Base-by-base conservation (phyloP, 2,888 invertebrate species). In the Dioctria linearis region DNA sequence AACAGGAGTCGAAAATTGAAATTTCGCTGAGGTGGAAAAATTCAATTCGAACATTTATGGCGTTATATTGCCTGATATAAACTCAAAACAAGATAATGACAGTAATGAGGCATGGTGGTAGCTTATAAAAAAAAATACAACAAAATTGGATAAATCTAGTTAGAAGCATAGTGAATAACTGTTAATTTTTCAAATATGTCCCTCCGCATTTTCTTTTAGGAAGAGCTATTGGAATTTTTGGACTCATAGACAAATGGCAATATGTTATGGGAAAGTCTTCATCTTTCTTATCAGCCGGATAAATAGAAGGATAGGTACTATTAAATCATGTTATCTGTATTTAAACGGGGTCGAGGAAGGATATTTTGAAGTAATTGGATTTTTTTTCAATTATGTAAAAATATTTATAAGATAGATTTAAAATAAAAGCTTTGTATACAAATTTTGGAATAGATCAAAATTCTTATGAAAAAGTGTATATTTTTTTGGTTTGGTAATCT, bases 21-120 rank as follows among this genome's bases (percentile, higher is more conserved):
- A 93, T 84, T 85, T 90, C 6, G 42, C 66, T 43, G 79, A 79
- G 4, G 84, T 85, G 25, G 93, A 94, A 84, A 92, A 93, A 83
- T 96, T 92, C 89, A 96, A 94, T 87, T 90, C 92, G 63, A 89
- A 91, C 81, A 92, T 95, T 40, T 93, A 95, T 88, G 95, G 96
- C 88, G 94, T 96, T 85, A 89, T 96, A 87, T 90, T 98, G 85
- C 98, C 98, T 0, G 98, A 98, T 6, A 92, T 98, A 4, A 94
- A 93, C 83, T 93, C 95, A 0, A 96, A n/a, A 96, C 88, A 98
- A 98, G 89, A 92, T 97, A 4, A 91, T 93, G 78, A 86, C 90
- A 11, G 90, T 98, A 80, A 91, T 98, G 90, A 94, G 95, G 84
- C 93, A 93, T 85, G 95, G 94, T 3, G 88, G 91, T 76, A 93